These are phyloP conservation scores for Lasius platythorax DNA, from an alignment of 2,888 invertebrate species.

Conservation along the genomic window DNA sequence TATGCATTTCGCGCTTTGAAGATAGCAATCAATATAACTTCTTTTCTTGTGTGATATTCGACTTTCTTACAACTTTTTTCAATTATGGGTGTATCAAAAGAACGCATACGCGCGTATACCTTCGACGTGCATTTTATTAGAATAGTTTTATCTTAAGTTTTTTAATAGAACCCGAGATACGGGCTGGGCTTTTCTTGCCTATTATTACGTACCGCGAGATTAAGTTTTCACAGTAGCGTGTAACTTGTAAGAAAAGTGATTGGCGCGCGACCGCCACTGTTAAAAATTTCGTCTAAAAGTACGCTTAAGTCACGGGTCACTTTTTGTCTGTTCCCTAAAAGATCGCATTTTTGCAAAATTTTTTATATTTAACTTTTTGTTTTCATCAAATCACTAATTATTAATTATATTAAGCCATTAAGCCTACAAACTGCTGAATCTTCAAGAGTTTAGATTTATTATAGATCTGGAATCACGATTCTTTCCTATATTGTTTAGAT, in stretches of 20 bases:
- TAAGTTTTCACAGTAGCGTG: conserved; percentile 42
- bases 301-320: background rate
- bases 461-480: background rate
- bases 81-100: conserved; percentile 4
- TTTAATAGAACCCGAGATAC: conserved; percentile 69
- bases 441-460: background rate
- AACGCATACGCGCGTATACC: conserved; percentile 13
- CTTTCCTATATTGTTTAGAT: background rate
- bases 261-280: conserved; percentile 12
- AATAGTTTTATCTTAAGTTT: conserved; percentile 73
- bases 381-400: background rate
- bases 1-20: background rate
- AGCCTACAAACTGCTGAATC: background rate
- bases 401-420: background rate
- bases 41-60: background rate
- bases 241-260: conserved; percentile 55
- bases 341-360: background rate
- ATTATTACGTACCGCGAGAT: conserved; percentile 43
- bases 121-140: conserved; percentile 73
- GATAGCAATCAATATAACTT: background rate
- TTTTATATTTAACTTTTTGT: background rate
- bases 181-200: conserved; percentile 49
- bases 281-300: conserved; percentile 47
- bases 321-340: background rate
- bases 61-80: conserved; percentile 27